Evolutionary conservation across 2,888 invertebrate species (phyloP), one percentile per base, ranked within the genome.

Genomic region (Lasioglossum vierecki): DNA sequence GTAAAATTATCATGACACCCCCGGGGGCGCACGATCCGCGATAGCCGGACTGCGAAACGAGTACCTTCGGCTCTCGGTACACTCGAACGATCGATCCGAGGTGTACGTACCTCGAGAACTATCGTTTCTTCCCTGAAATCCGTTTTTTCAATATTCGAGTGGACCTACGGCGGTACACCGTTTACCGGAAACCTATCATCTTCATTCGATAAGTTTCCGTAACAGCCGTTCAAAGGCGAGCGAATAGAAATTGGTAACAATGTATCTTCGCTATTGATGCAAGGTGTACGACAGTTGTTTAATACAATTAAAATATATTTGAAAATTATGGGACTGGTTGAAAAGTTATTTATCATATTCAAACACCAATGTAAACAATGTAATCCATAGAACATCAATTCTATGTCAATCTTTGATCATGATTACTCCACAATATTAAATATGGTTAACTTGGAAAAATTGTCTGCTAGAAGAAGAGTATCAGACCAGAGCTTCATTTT

Each of bases 1-100:
- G 85, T 53, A 79, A 88, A 89, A 89, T 89, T 88, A 86, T 89
- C 89, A 84, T 76, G 89, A 84, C 89, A 89, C 53, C 88, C 88
- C 89, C 63, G 83, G 77, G 89, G 89, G 88, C 88, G 35, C 84
- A 88, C 88, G 89, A 88, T 87, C 85, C 53, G 68, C 75, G 82
- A 84, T 82, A 82, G 79, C 76, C 57, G 66, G 79, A 71, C 85
- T 83, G 80, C 80, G 86, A 89, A 88, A 89, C 89, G 84, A 88
- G 81, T 70, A 84, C 76, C 87, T 85, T 88, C 82, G 76, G 76
- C 76, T 79, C 76, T 76, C 85, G 78, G 73, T 88, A 41, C 39
- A 35, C 57, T 44, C 15, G 77, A 88, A 81, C 83, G 74, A 74
- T 76, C 39, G 72, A 72, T 26, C 66, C 39, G 15, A 57, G 15